These are phyloP conservation scores for Erebia epiphron DNA, from an alignment of 2,888 invertebrate genomes.

Conservation along the genomic window DNA sequence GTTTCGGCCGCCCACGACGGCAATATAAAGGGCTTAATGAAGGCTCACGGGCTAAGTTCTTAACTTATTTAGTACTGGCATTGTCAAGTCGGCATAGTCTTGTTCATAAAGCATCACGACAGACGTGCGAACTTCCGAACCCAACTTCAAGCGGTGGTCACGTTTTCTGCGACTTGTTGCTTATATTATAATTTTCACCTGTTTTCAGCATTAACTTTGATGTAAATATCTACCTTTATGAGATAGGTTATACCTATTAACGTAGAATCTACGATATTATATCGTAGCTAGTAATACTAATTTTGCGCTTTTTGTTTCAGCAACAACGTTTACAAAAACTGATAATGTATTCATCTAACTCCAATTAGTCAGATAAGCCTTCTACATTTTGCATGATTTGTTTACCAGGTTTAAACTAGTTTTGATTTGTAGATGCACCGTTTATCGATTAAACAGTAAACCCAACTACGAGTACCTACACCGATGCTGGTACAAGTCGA, in stretches of 20 bases:
- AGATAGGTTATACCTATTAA: too few relatives aligned
- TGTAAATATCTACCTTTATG: too few relatives aligned
- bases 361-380: too few relatives aligned
- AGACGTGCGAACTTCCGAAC: constrained; percentile 4
- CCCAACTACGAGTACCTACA: not conserved
- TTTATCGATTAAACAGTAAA: not conserved
- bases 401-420: not conserved
- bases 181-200: too few relatives aligned
- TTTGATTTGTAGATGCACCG: not conserved
- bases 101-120: constrained; percentile 6
- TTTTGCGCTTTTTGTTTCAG: too few relatives aligned
- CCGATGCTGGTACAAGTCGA: not conserved
- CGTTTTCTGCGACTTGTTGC: not conserved
- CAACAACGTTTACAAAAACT: too few relatives aligned
- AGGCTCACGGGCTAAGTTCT: constrained; percentile 37
- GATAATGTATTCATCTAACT: too few relatives aligned
- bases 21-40: constrained; percentile 46
- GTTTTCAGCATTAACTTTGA: too few relatives aligned
- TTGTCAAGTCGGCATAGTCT: constrained; percentile 36
- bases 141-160: not conserved
- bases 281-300: too few relatives aligned
- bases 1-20: constrained; percentile 50
- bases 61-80: constrained; percentile 44
- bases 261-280: too few relatives aligned
- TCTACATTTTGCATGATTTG: too few relatives aligned